Evolutionary conservation across 2,797 vertebrate genomes (phyloP).

Genomic region (Trichosurus vulpecula): DNA sequence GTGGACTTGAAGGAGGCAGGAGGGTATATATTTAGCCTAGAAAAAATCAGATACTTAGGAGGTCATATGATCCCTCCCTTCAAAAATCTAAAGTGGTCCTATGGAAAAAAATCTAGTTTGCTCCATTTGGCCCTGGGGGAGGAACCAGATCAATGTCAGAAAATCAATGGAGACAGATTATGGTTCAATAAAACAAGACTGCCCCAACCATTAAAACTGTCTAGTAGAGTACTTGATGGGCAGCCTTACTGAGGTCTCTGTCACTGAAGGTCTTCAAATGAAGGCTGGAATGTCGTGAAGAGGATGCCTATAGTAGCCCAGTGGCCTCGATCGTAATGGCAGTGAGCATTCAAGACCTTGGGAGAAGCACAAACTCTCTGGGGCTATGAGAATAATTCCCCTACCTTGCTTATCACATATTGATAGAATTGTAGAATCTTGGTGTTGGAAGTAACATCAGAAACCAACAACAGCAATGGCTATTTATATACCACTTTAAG

Average conservation of each 20-base stretch:
- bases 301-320: background rate
- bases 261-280: background rate
- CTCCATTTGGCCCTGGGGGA: background rate
- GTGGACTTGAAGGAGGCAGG: background rate
- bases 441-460: background rate
- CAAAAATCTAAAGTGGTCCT: background rate
- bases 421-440: background rate
- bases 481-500: background rate
- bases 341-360: background rate
- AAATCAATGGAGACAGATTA: background rate
- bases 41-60: background rate
- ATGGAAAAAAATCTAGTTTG: background rate
- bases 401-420: background rate
- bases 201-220: background rate
- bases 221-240: background rate
- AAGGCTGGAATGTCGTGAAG: background rate
- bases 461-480: background rate
- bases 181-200: background rate
- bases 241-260: background rate
- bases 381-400: background rate
- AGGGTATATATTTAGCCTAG: background rate
- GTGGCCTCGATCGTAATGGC: background rate
- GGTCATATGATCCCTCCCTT: background rate
- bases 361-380: background rate
- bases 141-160: background rate